A percentile compares a stretch with the other conserved stretches of the same genome.
phyloP scores from a whole-genome alignment of 2,797 vertebrate species.

The Clarias pachynema region DNA sequence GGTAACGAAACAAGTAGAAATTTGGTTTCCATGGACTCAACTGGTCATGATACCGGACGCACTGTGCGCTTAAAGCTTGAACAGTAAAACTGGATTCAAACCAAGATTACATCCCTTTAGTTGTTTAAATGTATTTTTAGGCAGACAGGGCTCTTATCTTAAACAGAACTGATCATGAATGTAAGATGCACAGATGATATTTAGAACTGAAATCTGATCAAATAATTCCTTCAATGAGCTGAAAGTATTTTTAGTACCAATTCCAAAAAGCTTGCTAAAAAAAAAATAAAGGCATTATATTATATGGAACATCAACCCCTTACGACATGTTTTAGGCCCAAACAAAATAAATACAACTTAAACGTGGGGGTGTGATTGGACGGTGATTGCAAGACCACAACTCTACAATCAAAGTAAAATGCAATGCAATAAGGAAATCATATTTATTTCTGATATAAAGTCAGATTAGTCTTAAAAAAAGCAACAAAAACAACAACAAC shows the following conservation, averaged over 20 bases:
- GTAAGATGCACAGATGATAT: not conserved
- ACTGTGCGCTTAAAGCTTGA: conserved; percentile 15
- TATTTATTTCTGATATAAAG: not conserved
- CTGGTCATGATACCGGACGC: not conserved
- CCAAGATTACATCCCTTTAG: not conserved
- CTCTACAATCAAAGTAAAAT: not conserved
- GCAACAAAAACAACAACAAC: not conserved
- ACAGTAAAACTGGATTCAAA: not conserved
- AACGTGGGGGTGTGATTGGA: not conserved
- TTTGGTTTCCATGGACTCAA: conserved; percentile 19
- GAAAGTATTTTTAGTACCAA: too few species aligned
- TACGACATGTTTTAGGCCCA: not conserved
- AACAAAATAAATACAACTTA: too few species aligned
- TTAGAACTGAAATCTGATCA: not conserved
- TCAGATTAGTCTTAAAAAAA: not conserved
- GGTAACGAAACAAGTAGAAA: conserved; percentile 32
- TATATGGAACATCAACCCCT: not conserved
- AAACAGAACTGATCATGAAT: not conserved
- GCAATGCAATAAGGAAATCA: too few species aligned
- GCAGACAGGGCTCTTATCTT: not conserved
- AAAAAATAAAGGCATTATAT: not conserved
- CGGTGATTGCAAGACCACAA: not conserved
- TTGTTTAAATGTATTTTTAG: not conserved
- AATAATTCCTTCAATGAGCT: not conserved
- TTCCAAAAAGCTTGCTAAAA: not conserved